A percentile compares a stretch with the other conserved stretches of the same genome.
Evolutionary conservation across 37 sponge, comb jelly and placozoan species (phyloP).

Genomic region (Petrosia ficiformis): DNA sequence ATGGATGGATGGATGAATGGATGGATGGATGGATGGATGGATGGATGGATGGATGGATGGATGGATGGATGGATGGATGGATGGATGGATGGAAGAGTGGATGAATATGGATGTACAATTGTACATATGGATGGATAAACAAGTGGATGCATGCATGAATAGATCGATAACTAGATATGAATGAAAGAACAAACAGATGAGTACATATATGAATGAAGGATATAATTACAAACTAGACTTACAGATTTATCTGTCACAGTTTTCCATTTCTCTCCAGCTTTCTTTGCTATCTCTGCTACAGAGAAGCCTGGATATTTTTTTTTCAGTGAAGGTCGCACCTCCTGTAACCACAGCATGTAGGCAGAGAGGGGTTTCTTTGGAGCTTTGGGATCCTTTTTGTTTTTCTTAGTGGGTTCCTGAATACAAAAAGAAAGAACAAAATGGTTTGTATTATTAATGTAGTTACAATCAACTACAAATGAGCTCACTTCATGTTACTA

Average conservation of each 20-base stretch:
- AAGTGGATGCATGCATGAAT: constrained; percentile 1
- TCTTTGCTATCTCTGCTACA: constrained; percentile 80
- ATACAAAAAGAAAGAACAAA: neutral
- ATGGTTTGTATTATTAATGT: neutral
- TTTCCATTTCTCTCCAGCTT: constrained; percentile 89
- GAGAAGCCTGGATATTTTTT: constrained; percentile 56
- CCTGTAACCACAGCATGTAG: constrained; percentile 91
- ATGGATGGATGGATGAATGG: neutral
- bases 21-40: neutral
- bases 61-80: no score
- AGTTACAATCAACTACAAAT: no score
- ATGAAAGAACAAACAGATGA: neutral
- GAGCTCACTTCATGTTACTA: no score
- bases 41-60: neutral
- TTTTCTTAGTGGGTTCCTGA: neutral
- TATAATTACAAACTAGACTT: constrained; percentile 74
- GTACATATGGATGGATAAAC: neutral
- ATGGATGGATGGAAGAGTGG: no score
- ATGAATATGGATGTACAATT: no score
- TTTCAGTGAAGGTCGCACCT: constrained; percentile 65
- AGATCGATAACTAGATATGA: neutral
- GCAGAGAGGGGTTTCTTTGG: constrained; percentile 89
- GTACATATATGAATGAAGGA: neutral
- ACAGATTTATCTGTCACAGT: constrained; percentile 17
- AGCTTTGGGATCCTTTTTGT: constrained; percentile 83